Evolutionary conservation across 1,140 invertebrate genomes (phyloP).

Genomic region (Gonioctena quinquepunctata): DNA sequence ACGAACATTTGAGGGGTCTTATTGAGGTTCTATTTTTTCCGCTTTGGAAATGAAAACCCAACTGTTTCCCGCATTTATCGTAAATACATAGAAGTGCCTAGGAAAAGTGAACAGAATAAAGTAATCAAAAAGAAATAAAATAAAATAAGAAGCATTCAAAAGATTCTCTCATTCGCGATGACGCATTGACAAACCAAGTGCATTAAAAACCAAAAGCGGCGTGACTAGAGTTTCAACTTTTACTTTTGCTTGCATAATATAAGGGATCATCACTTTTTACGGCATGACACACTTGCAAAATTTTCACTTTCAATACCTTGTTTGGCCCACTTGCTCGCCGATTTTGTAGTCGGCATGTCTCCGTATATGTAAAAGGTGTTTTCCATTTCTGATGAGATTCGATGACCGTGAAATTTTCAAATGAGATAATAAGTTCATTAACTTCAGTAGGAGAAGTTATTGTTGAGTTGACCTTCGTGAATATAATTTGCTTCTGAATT

Average conservation of each 20-base stretch:
- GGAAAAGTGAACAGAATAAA: no score
- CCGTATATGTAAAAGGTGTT: not conserved
- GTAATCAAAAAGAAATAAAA: no score
- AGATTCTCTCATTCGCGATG: no score
- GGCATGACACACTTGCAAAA: slow-evolving; percentile 30
- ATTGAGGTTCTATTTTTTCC: no score
- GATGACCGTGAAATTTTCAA: not conserved
- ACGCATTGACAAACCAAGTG: no score
- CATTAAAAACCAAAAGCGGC: not conserved
- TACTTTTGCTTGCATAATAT: slow-evolving; percentile 4
- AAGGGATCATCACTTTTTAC: slow-evolving; percentile 5
- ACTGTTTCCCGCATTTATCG: no score
- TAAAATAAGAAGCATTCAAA: no score
- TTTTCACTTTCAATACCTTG: slow-evolving; percentile 27
- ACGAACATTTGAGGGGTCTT: no score
- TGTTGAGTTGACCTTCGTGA: not conserved
- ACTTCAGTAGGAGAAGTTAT: not conserved
- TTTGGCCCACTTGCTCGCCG: slow-evolving; percentile 14
- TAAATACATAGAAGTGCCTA: no score
- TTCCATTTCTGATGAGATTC: not conserved
- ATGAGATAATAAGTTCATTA: not conserved
- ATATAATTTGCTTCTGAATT: not conserved
- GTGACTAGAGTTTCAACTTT: slow-evolving; percentile 1
- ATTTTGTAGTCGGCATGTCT: not conserved
- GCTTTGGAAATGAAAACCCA: no score